Conservation (phyloP, 2,113 vertebrate species). For the Illadopsis cleaveri region DNA sequence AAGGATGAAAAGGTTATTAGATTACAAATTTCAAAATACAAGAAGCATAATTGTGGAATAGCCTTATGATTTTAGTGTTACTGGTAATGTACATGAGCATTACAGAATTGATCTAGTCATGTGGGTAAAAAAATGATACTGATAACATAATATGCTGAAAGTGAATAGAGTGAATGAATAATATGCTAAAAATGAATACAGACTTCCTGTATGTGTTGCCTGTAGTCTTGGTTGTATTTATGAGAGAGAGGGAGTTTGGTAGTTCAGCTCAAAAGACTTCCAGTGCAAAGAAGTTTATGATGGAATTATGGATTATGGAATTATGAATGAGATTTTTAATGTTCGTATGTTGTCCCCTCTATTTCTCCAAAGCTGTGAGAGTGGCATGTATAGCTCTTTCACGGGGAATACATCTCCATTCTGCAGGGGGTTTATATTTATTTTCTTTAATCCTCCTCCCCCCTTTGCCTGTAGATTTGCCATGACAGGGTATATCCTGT, state of each 20-base stretch:
- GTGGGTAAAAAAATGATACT: not conserved
- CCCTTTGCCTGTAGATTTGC: not conserved
- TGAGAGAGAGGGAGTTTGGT: not conserved
- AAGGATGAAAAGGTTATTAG: not conserved
- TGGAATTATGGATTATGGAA: not conserved
- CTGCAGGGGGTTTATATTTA: not conserved
- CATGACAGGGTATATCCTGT: constrained; percentile 46
- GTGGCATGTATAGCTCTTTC: not conserved
- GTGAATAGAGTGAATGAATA: not conserved
- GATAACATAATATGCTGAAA: not conserved
- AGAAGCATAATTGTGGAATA: not conserved
- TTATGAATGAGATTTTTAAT: not conserved
- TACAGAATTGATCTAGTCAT: not conserved
- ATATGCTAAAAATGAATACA: not conserved
- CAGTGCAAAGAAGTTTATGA: not conserved
- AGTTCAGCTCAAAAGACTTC: not conserved
- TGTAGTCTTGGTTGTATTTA: not conserved
- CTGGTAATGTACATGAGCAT: not conserved
- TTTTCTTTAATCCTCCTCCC: not conserved
- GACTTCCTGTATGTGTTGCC: not conserved
- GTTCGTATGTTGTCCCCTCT: not conserved
- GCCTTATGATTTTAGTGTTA: not conserved
- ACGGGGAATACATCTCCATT: not conserved
- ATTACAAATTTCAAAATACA: not conserved
- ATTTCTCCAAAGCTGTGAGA: not conserved